Evolutionary conservation across 30 jellyfish, hydroid and myxozoan species (phyloP), one percentile per base, ranked within the genome.

Genomic region (Turritopsis dohrnii): DNA sequence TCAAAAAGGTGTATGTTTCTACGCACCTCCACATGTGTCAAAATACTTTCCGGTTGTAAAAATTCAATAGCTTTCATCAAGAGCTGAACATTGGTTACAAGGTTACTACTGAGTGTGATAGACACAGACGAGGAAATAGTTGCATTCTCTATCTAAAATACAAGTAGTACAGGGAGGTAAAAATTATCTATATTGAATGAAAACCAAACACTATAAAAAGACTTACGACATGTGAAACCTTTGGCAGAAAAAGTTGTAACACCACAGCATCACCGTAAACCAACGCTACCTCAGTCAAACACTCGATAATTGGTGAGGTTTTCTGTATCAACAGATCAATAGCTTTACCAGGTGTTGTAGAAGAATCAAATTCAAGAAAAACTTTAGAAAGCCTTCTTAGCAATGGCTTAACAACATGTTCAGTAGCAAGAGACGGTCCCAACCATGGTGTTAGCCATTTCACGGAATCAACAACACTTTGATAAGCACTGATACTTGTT

Each of bases 361-460:
- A 16, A 5, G 29, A 53, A 52, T 53, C 65, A 1, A 65, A 13
- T 26, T 80, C 81, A 31, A 80, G 26, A 30, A 31, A 7, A 25
- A 80, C 28, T 80, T 71, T 80, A 21, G 83, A 80, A 9, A 80
- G 21, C 18, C 60, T 80, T 54, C 54, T 53, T 54, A 80, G n/a
- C 65, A 80, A 53, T n/a, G 87, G 87, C 21, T 53, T 52, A 80
- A 80, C 87, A 5, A 93, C 85, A 60, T 93, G 71, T 52, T 86
- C 83, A 1, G 96, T 53, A 0, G 98, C 85, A 25, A 93, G 90
- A 22, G 28, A 74, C 7, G 98, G 98, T 30, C 98, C 98, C 24
- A 93, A 81, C 98, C 95, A 93, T 29, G 98, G 98, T 22, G 85
- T 60, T 53, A 93, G 74, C 98, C 98, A 93, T 25, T 74, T 80